A percentile compares a stretch with the other conserved stretches of the same genome.
These are phyloP conservation scores for Heterodera filipjevi DNA, from an alignment of 2,888 invertebrate genomes.

Conservation along the genomic window DNA sequence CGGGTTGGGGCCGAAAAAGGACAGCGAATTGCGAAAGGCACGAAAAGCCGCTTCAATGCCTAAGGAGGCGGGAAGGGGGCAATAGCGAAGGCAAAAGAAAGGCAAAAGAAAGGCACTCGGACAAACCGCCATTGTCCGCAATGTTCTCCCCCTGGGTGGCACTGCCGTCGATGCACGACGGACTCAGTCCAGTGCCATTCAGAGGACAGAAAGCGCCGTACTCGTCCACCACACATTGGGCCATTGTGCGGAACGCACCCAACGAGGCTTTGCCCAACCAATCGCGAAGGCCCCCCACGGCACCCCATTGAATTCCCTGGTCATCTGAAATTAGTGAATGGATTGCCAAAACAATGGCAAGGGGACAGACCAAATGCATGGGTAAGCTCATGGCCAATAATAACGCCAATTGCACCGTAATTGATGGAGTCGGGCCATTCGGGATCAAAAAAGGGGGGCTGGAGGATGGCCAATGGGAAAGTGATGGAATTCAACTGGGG, in stretches of 20 bases:
- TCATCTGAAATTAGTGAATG: conserved; percentile 18
- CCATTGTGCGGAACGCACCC: conserved; percentile 31
- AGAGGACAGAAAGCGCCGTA: conserved; percentile 54
- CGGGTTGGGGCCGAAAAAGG: conserved; percentile 53
- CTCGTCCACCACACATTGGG: conserved; percentile 42
- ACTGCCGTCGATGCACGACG: conserved; percentile 68
- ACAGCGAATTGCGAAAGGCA: conserved; percentile 39
- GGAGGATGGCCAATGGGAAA: conserved; percentile 59
- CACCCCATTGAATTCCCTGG: conserved; percentile 36
- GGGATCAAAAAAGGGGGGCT: conserved; percentile 56
- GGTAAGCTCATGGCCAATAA: conserved; percentile 45
- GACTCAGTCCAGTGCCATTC: conserved; percentile 35
- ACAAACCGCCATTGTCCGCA: conserved; percentile 69
- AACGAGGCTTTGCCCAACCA: conserved; percentile 32
- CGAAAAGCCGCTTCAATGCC: conserved; percentile 11
- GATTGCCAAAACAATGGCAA: not conserved
- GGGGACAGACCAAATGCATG: conserved; percentile 35
- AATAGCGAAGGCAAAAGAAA: not conserved
- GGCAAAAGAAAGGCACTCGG: not conserved
- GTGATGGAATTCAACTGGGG: conserved; percentile 55
- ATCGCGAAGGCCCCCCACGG: conserved; percentile 23
- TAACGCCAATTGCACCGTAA: conserved; percentile 40
- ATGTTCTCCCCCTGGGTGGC: conserved; percentile 71
- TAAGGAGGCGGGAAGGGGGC: not conserved
- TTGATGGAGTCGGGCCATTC: conserved; percentile 55